Percentiles rank a stretch among this genome's conserved stretches.
phyloP scores from a whole-genome alignment of 2,797 vertebrate genomes.

The Pangasius djambal region DNA sequence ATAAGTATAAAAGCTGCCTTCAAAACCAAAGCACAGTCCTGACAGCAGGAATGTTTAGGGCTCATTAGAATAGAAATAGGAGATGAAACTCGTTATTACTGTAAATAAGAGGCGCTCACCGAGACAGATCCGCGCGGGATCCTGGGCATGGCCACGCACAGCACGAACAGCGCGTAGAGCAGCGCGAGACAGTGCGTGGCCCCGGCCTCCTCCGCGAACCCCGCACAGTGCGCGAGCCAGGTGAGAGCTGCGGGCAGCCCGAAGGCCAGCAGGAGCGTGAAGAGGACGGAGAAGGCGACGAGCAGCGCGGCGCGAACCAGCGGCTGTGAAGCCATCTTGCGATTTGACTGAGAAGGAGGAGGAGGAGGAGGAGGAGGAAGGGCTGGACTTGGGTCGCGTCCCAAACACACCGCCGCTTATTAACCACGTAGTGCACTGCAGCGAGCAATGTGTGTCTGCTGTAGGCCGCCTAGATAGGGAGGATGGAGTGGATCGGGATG shows the following conservation, averaged over 20 bases:
- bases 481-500: background rate
- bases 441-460: background rate
- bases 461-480: background rate
- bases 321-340: conserved; percentile 72
- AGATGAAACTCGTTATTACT: background rate
- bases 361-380: background rate
- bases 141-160: conserved; percentile 74
- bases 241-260: conserved; percentile 74
- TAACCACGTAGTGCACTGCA: background rate
- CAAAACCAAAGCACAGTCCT: too few species aligned
- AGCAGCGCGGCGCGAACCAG: conserved; percentile 59
- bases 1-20: background rate
- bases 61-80: background rate
- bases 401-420: background rate
- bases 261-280: conserved; percentile 74
- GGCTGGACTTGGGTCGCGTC: background rate
- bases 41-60: background rate
- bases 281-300: conserved; percentile 70
- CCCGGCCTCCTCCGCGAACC: conserved; percentile 72
- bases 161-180: conserved; percentile 73
- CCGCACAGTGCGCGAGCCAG: conserved; percentile 62
- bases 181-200: conserved; percentile 77
- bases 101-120: conserved; percentile 63
- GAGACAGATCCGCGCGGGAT: conserved; percentile 76
- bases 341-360: background rate